These are phyloP conservation scores for Nezara viridula DNA, from an alignment of 2,888 invertebrate species.

Conservation along the genomic window DNA sequence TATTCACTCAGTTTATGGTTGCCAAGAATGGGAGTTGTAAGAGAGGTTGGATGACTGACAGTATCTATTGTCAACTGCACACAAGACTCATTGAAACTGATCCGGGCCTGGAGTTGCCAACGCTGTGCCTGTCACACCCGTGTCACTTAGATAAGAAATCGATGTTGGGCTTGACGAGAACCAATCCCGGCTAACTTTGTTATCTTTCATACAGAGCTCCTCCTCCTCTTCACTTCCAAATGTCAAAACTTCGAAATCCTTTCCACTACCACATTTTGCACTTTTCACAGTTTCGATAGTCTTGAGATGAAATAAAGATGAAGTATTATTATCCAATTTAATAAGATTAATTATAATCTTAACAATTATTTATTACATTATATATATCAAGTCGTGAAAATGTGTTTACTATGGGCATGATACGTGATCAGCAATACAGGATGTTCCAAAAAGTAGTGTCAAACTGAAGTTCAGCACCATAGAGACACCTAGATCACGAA, in stretches of 20 bases:
- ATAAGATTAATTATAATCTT: too few species aligned
- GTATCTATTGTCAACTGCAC: constrained; percentile 28
- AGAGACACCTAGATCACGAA: too few species aligned
- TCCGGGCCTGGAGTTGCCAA: background rate
- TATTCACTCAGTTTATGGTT: background rate
- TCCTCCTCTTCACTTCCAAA: background rate
- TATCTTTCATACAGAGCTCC: constrained; percentile 5
- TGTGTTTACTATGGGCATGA: too few species aligned
- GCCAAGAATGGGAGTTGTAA: constrained; percentile 4
- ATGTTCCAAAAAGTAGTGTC: too few species aligned
- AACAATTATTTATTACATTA: too few species aligned
- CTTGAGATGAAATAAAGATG: background rate
- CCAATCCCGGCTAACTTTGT: constrained; percentile 36
- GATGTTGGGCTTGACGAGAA: constrained; percentile 12
- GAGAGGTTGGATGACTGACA: background rate
- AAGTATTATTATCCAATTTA: background rate
- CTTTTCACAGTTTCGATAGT: background rate
- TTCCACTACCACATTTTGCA: background rate
- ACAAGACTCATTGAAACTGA: constrained; percentile 19
- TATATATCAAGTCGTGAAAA: too few species aligned
- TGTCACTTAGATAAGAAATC: constrained; percentile 38
- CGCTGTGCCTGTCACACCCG: background rate
- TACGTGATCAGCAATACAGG: too few species aligned
- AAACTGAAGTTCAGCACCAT: too few species aligned
- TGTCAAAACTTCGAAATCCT: constrained; percentile 16